Evolutionary conservation across 1,140 invertebrate genomes (phyloP).

Genomic region (Platyscapa corneri): DNA sequence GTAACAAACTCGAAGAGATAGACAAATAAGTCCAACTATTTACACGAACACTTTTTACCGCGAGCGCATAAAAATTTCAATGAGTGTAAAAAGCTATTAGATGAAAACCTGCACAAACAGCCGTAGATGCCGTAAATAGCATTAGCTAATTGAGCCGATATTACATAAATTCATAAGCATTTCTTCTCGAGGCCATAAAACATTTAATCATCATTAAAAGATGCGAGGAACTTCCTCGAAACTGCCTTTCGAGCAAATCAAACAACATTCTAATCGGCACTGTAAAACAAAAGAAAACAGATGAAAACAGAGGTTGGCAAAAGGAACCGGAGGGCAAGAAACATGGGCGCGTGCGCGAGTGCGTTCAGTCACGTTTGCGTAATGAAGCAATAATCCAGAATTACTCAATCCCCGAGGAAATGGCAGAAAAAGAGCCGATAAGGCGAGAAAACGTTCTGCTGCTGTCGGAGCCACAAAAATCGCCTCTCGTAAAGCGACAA

Average conservation of each 20-base stretch:
- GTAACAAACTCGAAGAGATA: neutral
- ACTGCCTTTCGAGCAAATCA: neutral
- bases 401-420: neutral
- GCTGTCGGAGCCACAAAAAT: neutral
- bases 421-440: neutral
- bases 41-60: neutral
- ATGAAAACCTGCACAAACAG: neutral
- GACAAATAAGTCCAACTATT: neutral
- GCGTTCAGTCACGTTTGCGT: neutral
- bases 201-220: conserved; percentile 23
- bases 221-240: neutral
- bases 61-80: neutral
- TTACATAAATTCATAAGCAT: conserved; percentile 14
- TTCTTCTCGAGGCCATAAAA: neutral
- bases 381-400: conserved; percentile 25
- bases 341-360: neutral
- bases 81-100: neutral
- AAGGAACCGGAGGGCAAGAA: neutral
- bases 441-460: conserved; percentile 3
- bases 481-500: too few species aligned
- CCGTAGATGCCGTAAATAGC: neutral
- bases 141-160: neutral
- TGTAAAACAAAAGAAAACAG: neutral
- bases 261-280: neutral
- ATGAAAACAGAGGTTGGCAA: too few species aligned